A percentile compares a stretch with the other conserved stretches of the same genome.
phyloP scores from a whole-genome alignment of 2,797 vertebrate genomes.

The Mormyrus proboscirostris region DNA sequence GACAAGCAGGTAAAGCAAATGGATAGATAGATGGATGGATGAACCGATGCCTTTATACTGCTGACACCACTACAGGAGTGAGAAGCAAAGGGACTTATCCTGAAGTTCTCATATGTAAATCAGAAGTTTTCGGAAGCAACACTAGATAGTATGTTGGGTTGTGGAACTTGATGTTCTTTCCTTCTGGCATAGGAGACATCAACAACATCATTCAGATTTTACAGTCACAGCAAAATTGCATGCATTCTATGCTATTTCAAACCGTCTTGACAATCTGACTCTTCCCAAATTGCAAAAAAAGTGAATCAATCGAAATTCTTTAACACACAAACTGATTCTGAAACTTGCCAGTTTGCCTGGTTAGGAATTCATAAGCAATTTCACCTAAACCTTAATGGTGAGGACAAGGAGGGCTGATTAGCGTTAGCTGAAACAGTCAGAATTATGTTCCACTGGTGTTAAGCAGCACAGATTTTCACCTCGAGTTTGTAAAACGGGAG shows the following conservation, averaged over 20 bases:
- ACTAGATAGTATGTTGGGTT: not conserved
- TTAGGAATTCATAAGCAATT: not conserved
- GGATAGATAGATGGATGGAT: not conserved
- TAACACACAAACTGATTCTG: not conserved
- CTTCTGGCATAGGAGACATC: not conserved
- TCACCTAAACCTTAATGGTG: not conserved
- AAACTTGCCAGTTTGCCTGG: not conserved
- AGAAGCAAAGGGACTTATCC: not conserved
- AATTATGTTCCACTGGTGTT: constrained; percentile 6
- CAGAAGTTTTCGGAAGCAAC: too few species aligned
- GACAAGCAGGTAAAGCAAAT: not conserved
- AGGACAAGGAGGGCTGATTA: not conserved
- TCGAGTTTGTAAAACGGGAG: not conserved
- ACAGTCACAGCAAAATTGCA: not conserved
- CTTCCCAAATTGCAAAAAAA: not conserved
- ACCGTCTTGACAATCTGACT: not conserved
- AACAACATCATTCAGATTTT: not conserved
- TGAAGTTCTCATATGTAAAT: not conserved
- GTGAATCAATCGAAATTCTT: not conserved
- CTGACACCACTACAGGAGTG: not conserved
- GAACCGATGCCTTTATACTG: not conserved
- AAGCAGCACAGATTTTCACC: not conserved
- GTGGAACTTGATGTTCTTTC: not conserved
- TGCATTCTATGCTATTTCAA: not conserved
- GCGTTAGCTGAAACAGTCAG: not conserved